Percentiles rank a stretch among this genome's conserved stretches.
These are phyloP conservation scores for Condylostylus longicornis DNA, from an alignment of 1,140 invertebrate genomes.

Conservation along the genomic window DNA sequence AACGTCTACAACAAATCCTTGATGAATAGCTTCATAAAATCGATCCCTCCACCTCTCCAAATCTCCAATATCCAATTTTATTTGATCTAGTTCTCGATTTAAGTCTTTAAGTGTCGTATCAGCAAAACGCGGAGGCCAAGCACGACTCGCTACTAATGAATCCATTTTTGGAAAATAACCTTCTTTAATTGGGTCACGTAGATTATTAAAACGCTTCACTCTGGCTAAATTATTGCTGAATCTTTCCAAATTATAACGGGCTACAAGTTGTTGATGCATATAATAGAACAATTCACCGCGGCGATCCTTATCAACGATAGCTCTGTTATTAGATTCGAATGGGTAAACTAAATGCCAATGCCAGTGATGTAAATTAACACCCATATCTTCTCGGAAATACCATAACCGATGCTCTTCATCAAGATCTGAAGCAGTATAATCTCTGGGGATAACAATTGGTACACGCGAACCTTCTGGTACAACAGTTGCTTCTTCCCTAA, in stretches of 20 bases:
- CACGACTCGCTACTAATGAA: conserved; percentile 43
- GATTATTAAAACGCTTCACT: conserved; percentile 41
- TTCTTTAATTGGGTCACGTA: conserved; percentile 45
- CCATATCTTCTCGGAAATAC: conserved; percentile 60
- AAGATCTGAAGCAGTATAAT: conserved; percentile 55
- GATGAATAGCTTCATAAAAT: conserved; percentile 57
- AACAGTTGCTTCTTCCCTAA: conserved; percentile 50
- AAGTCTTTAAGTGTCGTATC: conserved; percentile 45
- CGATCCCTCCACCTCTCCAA: conserved; percentile 60
- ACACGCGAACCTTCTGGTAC: conserved; percentile 43
- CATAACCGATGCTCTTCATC: conserved; percentile 53
- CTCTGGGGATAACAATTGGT: conserved; percentile 51
- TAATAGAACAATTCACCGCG: conserved; percentile 64
- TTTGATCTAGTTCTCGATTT: conserved; percentile 47
- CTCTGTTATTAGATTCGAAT: conserved; percentile 40
- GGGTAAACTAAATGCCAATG: conserved; percentile 73
- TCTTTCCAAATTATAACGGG: conserved; percentile 54
- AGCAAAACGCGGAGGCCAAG: conserved; percentile 45
- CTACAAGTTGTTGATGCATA: conserved; percentile 56
- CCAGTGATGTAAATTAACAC: conserved; percentile 67
- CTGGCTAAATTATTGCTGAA: conserved; percentile 44
- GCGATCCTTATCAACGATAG: conserved; percentile 49
- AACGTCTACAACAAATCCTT: conserved; percentile 42
- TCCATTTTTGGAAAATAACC: conserved; percentile 61
- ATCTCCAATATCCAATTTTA: conserved; percentile 48